Evolutionary conservation across 2,797 vertebrate genomes (phyloP), one percentile per base, ranked within the genome.

Genomic region (Argyrosomus regius): DNA sequence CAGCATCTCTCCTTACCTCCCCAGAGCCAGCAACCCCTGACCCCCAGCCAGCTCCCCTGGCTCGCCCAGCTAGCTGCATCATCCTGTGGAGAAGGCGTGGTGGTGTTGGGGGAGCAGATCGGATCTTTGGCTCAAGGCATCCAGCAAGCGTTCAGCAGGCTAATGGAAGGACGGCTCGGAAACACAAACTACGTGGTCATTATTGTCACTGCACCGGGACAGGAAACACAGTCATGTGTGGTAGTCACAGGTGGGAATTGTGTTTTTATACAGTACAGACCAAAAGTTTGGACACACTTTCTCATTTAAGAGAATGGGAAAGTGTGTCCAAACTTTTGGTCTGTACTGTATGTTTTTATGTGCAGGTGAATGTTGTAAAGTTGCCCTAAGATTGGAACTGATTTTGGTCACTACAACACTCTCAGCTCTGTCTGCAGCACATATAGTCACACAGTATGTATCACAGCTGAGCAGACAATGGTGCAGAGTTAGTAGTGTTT

Each of bases 181-280:
- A 97, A 97, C 91, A 98, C 97, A 71, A 97, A 95, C 94, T 99
- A 98, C 0, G 97, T 99, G 72, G 97, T 99, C 66, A 96, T 99
- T 86, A 97, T 99, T 78, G 97, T 97, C 57, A 96, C 96, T 52
- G 88, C 91, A 10, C 94, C 94, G 2, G 96, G 92, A 58, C 89
- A 96, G 35, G 94, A 97, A 88, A 97, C 97, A 0, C 96, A 99
- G 88, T 99, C 98, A 70, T 99, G 98, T 89, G 96, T 99, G 46
- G 96, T 97, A 0, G 97, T 99, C 61, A 94, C 94, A 89, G 94
- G 94, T 93, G 56, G 49, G 87, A 70, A 26, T 13, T 54, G 59
- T 64, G 35, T 48, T 72, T 68, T 50, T 43, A 17, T 43, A n/a
- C n/a, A n/a, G n/a, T n/a, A n/a, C n/a, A n/a, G n/a, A n/a, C n/a